Evolutionary conservation across 2,113 vertebrate genomes (phyloP).

Genomic region (Sterna hirundo): DNA sequence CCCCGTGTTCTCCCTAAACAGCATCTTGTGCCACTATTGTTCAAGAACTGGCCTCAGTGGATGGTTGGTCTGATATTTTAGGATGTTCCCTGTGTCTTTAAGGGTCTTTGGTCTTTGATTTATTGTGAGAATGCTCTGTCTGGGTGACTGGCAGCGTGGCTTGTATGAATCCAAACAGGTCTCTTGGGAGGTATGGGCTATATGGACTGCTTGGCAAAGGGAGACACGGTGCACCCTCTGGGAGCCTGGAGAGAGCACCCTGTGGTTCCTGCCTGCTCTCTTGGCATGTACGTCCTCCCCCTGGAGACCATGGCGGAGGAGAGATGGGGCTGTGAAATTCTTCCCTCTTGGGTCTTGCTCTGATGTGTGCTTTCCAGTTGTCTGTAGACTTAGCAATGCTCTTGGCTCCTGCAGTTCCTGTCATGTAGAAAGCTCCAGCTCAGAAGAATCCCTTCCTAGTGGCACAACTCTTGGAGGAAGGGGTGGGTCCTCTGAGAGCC

Average conservation of each 20-base stretch:
- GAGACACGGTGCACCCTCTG: neutral
- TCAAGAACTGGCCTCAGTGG: accelerated
- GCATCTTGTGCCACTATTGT: neutral
- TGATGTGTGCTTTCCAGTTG: neutral
- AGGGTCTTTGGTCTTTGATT: neutral
- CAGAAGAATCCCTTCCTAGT: neutral
- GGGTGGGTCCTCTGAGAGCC: neutral
- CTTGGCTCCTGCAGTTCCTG: neutral
- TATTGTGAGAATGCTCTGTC: neutral
- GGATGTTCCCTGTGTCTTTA: neutral
- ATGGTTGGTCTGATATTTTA: accelerated
- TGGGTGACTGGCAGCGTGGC: neutral
- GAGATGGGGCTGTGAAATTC: neutral
- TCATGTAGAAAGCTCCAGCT: neutral
- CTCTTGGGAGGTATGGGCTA: accelerated
- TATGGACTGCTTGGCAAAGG: neutral
- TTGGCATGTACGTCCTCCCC: neutral
- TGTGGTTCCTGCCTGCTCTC: neutral
- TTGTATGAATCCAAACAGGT: neutral
- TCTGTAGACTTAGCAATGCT: neutral
- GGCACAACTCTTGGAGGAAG: neutral
- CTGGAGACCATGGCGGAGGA: neutral
- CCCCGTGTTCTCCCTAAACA: neutral
- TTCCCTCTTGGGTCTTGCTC: neutral
- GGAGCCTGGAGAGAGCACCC: neutral